Percentiles rank a stretch among this genome's conserved stretches.
Evolutionary conservation across 2,797 vertebrate genomes (phyloP).

Genomic region (Catharus ustulatus): DNA sequence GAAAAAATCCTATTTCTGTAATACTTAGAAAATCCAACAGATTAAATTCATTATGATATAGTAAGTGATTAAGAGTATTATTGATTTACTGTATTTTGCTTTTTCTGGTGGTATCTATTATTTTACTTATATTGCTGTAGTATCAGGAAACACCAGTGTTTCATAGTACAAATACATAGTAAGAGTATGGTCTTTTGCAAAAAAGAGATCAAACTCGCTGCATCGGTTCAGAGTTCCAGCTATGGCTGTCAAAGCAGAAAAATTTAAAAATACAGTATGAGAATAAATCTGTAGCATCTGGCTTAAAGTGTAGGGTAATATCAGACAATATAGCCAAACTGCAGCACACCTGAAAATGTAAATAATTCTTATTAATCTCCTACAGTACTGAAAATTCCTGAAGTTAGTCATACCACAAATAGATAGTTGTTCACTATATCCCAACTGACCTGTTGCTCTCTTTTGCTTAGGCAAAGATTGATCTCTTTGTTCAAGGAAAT

Average conservation of each 20-base stretch:
- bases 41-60: background rate
- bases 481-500: background rate
- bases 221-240: background rate
- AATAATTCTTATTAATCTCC: background rate
- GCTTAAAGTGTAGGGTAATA: background rate
- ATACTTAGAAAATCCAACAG: background rate
- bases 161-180: background rate
- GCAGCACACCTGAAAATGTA: background rate
- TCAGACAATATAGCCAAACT: background rate
- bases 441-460: background rate
- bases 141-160: background rate
- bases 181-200: background rate
- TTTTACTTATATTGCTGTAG: background rate
- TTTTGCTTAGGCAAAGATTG: background rate
- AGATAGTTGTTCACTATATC: background rate
- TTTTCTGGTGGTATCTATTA: background rate
- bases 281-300: background rate
- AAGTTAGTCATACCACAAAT: background rate
- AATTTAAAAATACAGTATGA: background rate
- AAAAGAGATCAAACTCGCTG: background rate
- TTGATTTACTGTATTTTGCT: background rate
- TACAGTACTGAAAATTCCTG: background rate
- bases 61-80: background rate
- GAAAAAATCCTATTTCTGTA: background rate
- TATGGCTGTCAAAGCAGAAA: background rate